Evolutionary conservation across 2,113 vertebrate genomes (phyloP).

Genomic region (Phaetusa simplex): DNA sequence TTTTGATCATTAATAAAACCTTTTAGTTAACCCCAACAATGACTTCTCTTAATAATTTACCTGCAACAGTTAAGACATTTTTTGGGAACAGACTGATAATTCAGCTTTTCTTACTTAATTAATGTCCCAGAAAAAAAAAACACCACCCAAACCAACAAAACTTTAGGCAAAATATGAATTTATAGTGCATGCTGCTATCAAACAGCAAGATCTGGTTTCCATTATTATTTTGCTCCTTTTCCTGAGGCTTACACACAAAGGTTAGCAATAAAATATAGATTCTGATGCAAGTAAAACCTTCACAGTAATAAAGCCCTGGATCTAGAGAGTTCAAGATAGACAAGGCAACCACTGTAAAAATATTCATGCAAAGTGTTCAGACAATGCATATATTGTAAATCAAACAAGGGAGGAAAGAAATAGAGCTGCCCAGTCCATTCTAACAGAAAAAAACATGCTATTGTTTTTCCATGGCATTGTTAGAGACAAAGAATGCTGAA

Average conservation of each 20-base stretch:
- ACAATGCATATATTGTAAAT: constrained; percentile 50
- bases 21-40: background rate
- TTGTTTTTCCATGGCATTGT: constrained; percentile 30
- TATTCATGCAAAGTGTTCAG: background rate
- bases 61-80: background rate
- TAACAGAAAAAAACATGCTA: constrained; percentile 3
- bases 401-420: constrained; percentile 36
- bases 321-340: background rate
- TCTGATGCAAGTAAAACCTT: background rate
- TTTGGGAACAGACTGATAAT: background rate
- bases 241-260: background rate
- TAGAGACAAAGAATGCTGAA: constrained; percentile 25
- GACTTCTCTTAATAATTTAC: background rate
- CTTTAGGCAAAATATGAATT: background rate
- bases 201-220: background rate
- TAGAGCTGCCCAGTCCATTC: constrained; percentile 27
- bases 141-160: background rate
- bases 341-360: constrained; percentile 19
- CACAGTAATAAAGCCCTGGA: background rate
- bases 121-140: background rate
- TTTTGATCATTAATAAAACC: background rate
- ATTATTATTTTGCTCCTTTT: background rate
- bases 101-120: background rate
- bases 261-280: background rate
- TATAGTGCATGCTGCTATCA: background rate